Conservation (phyloP, 2,113 vertebrate genomes). For the Montifringilla adamsi region DNA sequence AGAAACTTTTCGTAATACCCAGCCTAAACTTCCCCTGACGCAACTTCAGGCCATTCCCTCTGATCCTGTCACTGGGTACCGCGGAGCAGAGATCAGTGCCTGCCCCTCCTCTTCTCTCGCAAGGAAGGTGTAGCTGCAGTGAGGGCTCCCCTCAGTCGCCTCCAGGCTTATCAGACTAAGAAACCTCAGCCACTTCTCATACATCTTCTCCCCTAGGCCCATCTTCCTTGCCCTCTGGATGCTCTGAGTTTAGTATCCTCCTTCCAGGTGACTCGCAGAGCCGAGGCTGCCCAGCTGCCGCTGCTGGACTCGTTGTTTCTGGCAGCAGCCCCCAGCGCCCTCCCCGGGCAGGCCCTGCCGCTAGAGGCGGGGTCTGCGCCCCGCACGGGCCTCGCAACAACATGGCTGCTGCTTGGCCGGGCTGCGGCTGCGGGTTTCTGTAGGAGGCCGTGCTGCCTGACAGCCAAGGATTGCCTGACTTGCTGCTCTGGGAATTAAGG, state of each 20-base stretch:
- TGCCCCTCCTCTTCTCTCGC: background rate
- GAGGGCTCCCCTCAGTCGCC: background rate
- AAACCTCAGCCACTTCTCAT: rapidly evolving
- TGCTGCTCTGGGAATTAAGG: background rate
- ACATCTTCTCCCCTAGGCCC: no score
- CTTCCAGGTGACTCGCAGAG: rapidly evolving
- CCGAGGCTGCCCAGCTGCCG: background rate
- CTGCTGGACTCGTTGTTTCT: background rate
- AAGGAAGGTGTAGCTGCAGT: rapidly evolving
- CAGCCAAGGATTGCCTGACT: rapidly evolving
- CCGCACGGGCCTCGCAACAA: rapidly evolving
- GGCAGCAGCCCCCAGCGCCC: rapidly evolving
- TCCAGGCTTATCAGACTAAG: background rate
- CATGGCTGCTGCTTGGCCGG: background rate
- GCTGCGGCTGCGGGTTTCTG: rapidly evolving
- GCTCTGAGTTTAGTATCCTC: rapidly evolving
- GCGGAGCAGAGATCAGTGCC: background rate
- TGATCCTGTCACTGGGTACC: rapidly evolving
- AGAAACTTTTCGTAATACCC: background rate
- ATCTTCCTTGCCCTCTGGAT: no score
- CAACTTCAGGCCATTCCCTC: background rate
- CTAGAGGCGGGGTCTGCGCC: rapidly evolving
- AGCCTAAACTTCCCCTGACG: background rate
- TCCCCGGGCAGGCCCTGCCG: rapidly evolving
- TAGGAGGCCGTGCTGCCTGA: background rate